These are phyloP conservation scores for Dasypolia templi DNA, from an alignment of 2,888 invertebrate species.

Conservation along the genomic window DNA sequence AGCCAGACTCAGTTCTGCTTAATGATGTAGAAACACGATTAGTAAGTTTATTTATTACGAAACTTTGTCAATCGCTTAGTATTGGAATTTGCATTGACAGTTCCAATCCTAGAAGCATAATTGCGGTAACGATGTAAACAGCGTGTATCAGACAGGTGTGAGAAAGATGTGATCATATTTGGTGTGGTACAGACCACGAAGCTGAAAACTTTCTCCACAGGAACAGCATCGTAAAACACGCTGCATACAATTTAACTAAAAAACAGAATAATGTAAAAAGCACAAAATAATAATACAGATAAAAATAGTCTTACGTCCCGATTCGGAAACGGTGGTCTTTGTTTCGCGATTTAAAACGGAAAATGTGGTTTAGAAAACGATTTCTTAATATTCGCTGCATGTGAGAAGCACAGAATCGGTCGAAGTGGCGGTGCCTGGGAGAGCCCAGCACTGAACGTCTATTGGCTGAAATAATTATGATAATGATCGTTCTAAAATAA, in stretches of 20 bases:
- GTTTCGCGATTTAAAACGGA: neutral
- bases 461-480: neutral
- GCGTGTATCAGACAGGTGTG: neutral
- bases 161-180: neutral
- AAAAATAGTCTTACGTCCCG: neutral
- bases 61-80: slow-evolving; percentile 37
- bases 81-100: too few relatives aligned
- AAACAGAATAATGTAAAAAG: too few relatives aligned
- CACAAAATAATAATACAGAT: neutral
- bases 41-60: slow-evolving; percentile 37
- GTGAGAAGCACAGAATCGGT: neutral
- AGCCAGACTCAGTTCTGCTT: slow-evolving; percentile 38
- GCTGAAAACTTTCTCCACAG: neutral
- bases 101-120: slow-evolving; percentile 13
- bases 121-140: slow-evolving; percentile 1
- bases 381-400: neutral
- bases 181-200: neutral
- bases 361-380: neutral
- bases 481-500: neutral
- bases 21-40: slow-evolving; percentile 53
- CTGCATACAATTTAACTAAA: neutral
- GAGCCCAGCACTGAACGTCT: neutral
- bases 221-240: neutral
- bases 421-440: neutral
- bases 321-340: neutral